Percentiles rank a stretch among this genome's conserved stretches.
phyloP scores from a whole-genome alignment of 35 echinoderm and acorn worm genomes.

The Ptychodera flava region DNA sequence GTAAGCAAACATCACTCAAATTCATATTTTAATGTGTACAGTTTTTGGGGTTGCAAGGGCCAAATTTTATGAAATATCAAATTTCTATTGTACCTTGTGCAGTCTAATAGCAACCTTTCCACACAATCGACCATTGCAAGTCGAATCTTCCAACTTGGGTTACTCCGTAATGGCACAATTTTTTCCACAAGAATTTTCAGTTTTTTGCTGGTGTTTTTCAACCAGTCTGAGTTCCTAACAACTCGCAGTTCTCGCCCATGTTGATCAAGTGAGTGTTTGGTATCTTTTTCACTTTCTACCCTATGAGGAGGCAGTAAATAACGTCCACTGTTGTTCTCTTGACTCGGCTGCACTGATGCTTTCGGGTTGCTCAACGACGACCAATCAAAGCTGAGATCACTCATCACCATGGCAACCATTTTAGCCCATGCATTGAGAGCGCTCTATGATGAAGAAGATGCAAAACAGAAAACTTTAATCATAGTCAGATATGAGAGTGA shows the following conservation, averaged over 20 bases:
- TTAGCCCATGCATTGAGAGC: slow-evolving; percentile 67
- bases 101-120: slow-evolving; percentile 33
- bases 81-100: slow-evolving; percentile 86
- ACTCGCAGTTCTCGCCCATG: slow-evolving; percentile 22
- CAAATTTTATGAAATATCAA: too few relatives aligned
- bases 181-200: slow-evolving; percentile 73
- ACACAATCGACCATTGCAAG: slow-evolving; percentile 68
- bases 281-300: background rate
- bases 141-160: slow-evolving; percentile 59
- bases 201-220: slow-evolving; percentile 60
- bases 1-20: too few relatives aligned
- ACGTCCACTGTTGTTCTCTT: background rate
- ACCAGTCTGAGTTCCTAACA: slow-evolving; percentile 53
- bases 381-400: slow-evolving; percentile 13
- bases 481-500: background rate
- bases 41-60: too few relatives aligned
- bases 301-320: too few relatives aligned
- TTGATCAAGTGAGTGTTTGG: background rate
- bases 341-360: background rate
- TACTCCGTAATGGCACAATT: slow-evolving; percentile 59
- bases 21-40: too few relatives aligned
- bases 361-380: background rate
- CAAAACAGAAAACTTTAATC: background rate
- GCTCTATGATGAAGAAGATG: slow-evolving; percentile 22
- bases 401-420: slow-evolving; percentile 71